Conservation (phyloP, 2,888 invertebrate species). For the Glaucopsyche alexis region DNA sequence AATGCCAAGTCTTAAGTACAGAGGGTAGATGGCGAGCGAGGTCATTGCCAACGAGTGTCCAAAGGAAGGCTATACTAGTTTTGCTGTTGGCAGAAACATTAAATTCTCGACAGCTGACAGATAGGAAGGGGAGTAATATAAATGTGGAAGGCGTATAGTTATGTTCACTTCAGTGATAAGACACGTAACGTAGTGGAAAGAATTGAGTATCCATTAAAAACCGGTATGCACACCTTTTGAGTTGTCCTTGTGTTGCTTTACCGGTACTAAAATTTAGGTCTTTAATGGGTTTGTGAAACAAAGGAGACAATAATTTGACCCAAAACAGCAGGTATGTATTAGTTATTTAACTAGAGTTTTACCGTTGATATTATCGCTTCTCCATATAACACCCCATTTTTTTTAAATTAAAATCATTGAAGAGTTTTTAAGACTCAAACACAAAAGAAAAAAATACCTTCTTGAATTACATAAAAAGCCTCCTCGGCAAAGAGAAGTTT, state of each 20-base stretch:
- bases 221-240: conserved; percentile 25
- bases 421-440: no score
- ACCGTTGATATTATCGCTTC: background rate
- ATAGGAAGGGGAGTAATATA: conserved; percentile 35
- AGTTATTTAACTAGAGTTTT: background rate
- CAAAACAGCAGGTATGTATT: conserved; percentile 15
- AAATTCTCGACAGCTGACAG: conserved; percentile 33
- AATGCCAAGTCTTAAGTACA: conserved; percentile 35
- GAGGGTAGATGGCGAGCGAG: conserved; percentile 45
- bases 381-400: background rate
- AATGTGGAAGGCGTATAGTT: conserved; percentile 31
- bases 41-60: conserved; percentile 49
- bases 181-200: conserved; percentile 32
- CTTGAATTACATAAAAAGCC: no score
- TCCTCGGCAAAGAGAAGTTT: background rate
- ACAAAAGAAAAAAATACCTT: background rate
- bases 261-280: conserved; percentile 20
- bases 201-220: conserved; percentile 17
- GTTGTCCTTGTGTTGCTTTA: conserved; percentile 14
- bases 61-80: conserved; percentile 47
- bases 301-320: conserved; percentile 7
- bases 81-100: conserved; percentile 36
- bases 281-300: background rate
- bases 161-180: conserved; percentile 32
- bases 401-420: no score